Evolutionary conservation across 2,113 vertebrate species (phyloP), one percentile per base, ranked within the genome.

Genomic region (Cephalopterus ornatus): DNA sequence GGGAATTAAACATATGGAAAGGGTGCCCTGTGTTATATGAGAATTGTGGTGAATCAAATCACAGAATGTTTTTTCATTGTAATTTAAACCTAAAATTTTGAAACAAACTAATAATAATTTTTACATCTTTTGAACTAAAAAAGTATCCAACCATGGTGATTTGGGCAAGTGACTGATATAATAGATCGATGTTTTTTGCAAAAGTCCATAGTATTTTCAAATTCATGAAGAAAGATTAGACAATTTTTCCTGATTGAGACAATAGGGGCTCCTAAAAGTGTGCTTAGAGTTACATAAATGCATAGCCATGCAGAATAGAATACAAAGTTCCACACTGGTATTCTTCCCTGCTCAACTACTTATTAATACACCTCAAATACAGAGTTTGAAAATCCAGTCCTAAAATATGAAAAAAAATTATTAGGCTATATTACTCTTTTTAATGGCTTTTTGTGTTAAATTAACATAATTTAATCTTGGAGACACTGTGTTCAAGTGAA

Each of bases 381-480:
- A 42, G 21, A 88, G 9, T 89, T 86, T 79, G 50, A 91, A 95
- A 92, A 85, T 61, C 14, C 47, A 92, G 30, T 71, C 27, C 52
- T 55, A 72, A 92, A 92, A 18, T 46, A 59, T 92, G 80, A 65
- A 94, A 85, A 91, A 58, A 53, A 85, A 80, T 18, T 30, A 62
- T 68, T 87, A 67, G 41, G 30, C 63, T 76, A 83, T 79, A 79
- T 62, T 56, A 12, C 37, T 85, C 8, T 63, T 46, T 91, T 82
- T 88, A 70, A 21, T 50, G 37, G 32, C 8, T 89, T 96, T 81
- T 86, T 53, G 18, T 88, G 65, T 79, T 95, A 92, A 93, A 89
- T 88, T 85, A 92, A 74, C 66, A 65, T 93, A 70, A 89, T 84
- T 93, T 83, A 91, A 85, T 89, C 76, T 88, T 82, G 83, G 68